Base-by-base conservation (phyloP, 2,797 vertebrate species). In the Apodemus agrarius region DNA sequence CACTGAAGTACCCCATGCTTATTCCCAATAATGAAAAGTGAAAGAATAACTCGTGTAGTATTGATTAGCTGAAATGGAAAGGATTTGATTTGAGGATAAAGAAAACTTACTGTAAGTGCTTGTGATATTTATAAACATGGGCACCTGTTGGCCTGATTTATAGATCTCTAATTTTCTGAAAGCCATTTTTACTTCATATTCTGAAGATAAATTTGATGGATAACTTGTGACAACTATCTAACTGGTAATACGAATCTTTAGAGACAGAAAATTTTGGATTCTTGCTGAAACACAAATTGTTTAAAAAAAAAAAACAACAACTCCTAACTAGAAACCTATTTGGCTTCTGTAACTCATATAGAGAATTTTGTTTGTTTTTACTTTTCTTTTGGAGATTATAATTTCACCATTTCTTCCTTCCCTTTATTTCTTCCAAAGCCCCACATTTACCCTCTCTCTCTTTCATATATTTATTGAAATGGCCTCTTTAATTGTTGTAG, bases 221-320 rank as follows among this genome's bases (percentile, higher is more conserved):
- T 84, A 63, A 87, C 31, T 89, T 83, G 3, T 40, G 24, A 63
- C 82, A 94, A 82, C n/a, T 4, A 9, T n/a, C 83, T 65, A 81
- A 83, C 26, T 85, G 40, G 40, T 90, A 89, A 91, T 85, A 46
- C 26, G 40, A 80, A n/a, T 88, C 43, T 90, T 94, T 94, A 86
- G 11, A 31, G 19, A 6, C 67, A 83, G 49, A 93, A 59, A 76
- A 52, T 85, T 40, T 49, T 90, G 37, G 6, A 69, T 69, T 94
- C 72, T 78, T 85, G 74, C 8, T 82, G 29, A 95, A 93, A 85
- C 37, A 40, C 63, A 65, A 80, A 61, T 74, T 89, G 22, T 96
- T 93, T 43, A 43, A n/a, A 24, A 22, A 43, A 43, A 61, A 61
- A 61, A 26, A 65, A 31, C 31, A 65, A 65, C 94, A 87, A 92